These are phyloP conservation scores for Callipepla californica DNA, from an alignment of 2,113 vertebrate species.

Conservation along the genomic window DNA sequence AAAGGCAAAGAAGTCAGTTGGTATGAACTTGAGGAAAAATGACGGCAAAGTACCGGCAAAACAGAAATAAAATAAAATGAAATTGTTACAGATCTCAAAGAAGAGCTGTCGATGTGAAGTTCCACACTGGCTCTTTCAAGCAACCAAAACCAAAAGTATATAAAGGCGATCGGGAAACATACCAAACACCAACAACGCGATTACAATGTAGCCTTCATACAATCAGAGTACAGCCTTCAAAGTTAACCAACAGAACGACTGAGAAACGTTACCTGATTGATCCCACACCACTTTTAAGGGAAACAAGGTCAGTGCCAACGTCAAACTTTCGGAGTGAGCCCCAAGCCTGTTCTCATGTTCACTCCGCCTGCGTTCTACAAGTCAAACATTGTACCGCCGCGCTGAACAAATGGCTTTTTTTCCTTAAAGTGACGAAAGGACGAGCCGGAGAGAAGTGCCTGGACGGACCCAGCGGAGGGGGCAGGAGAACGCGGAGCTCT, in stretches of 20 bases:
- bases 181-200: not conserved
- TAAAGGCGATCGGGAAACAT: not conserved
- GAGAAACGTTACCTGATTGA: conserved; percentile 13
- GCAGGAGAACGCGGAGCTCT: conserved; percentile 32
- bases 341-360: conserved; percentile 51
- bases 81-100: conserved; percentile 2
- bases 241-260: not conserved
- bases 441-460: conserved; percentile 47
- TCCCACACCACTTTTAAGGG: not conserved
- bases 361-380: conserved; percentile 55
- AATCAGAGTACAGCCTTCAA: not conserved
- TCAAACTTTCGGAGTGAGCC: conserved; percentile 58
- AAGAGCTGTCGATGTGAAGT: not conserved
- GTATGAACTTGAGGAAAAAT: conserved; percentile 6
- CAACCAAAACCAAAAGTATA: not conserved
- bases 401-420: conserved; percentile 36
- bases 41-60: not conserved
- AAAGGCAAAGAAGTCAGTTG: not conserved
- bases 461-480: conserved; percentile 11
- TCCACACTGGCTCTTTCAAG: not conserved
- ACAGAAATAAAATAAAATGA: conserved; percentile 1
- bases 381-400: conserved; percentile 40
- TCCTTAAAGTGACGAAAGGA: conserved; percentile 66
- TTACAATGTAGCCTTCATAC: not conserved
- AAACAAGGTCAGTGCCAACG: conserved; percentile 43